Evolutionary conservation across 2,888 invertebrate species (phyloP).

Genomic region (Diogma glabrata): DNA sequence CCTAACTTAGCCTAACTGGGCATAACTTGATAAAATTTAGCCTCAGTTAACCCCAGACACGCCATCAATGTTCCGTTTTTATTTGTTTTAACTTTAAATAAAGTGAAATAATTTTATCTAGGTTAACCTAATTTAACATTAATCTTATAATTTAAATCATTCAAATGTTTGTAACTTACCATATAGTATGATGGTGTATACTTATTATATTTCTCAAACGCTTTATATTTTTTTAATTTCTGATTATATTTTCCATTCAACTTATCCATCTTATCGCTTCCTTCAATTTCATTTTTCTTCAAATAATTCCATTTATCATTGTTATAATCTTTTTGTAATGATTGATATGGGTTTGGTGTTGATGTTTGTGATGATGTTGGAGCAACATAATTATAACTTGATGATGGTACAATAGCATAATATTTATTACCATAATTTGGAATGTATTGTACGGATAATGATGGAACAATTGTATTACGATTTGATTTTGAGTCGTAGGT

Average conservation of each 20-base stretch:
- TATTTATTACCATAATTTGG: conserved; percentile 34
- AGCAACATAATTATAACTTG: conserved; percentile 15
- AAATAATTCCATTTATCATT: conserved; percentile 15
- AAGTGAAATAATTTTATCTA: too few species aligned
- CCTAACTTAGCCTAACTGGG: too few species aligned
- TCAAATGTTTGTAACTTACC: too few species aligned
- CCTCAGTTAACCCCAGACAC: too few species aligned
- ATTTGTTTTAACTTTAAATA: too few species aligned
- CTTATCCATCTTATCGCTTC: conserved; percentile 27
- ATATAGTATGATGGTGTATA: conserved; percentile 30
- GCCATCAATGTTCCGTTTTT: too few species aligned
- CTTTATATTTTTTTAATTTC: conserved; percentile 35
- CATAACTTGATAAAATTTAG: too few species aligned
- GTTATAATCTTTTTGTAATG: conserved; percentile 7
- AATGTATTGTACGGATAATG: conserved; percentile 30
- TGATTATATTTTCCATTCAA: conserved; percentile 34
- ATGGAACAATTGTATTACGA: conserved; percentile 21
- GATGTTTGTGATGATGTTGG: conserved; percentile 12
- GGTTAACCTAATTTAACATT: too few species aligned
- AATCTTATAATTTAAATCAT: too few species aligned
- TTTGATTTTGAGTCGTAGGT: not conserved
- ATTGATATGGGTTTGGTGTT: too few species aligned
- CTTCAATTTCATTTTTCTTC: conserved; percentile 19
- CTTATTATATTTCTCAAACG: conserved; percentile 28
- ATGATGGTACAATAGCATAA: conserved; percentile 27